Evolutionary conservation across 2,113 vertebrate species (phyloP).

Genomic region (Bettongia penicillata): DNA sequence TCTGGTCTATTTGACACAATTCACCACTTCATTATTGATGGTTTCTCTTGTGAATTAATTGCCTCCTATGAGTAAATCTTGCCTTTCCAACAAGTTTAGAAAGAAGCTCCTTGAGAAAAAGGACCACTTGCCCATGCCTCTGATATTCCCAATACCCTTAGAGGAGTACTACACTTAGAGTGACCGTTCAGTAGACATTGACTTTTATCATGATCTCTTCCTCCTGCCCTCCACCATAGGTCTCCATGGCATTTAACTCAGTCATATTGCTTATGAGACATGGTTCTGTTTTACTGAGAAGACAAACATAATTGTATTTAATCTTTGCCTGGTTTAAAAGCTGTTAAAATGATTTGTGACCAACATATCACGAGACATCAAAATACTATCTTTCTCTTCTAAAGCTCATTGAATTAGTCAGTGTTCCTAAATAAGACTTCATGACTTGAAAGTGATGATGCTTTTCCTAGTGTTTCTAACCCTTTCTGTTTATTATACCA

Average conservation of each 20-base stretch:
- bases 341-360: not conserved
- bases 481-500: slow-evolving; percentile 24
- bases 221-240: not conserved
- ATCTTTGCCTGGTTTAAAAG: slow-evolving; percentile 41
- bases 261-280: not conserved
- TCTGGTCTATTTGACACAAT: not conserved
- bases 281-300: slow-evolving; percentile 23
- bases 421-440: slow-evolving; percentile 36
- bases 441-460: not conserved
- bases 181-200: not conserved
- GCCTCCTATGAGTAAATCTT: not conserved
- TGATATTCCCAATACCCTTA: not conserved
- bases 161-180: not conserved
- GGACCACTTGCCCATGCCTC: not conserved
- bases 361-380: not conserved
- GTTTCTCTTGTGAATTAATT: not conserved
- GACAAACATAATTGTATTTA: slow-evolving; percentile 1
- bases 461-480: not conserved
- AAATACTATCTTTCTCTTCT: not conserved
- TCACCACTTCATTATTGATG: not conserved
- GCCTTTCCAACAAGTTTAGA: not conserved
- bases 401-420: slow-evolving; percentile 3
- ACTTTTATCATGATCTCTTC: not conserved
- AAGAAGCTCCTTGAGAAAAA: not conserved
- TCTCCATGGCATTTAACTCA: not conserved